These are phyloP conservation scores for Pherbina coryleti DNA, from an alignment of 2,888 invertebrate species.

Conservation along the genomic window DNA sequence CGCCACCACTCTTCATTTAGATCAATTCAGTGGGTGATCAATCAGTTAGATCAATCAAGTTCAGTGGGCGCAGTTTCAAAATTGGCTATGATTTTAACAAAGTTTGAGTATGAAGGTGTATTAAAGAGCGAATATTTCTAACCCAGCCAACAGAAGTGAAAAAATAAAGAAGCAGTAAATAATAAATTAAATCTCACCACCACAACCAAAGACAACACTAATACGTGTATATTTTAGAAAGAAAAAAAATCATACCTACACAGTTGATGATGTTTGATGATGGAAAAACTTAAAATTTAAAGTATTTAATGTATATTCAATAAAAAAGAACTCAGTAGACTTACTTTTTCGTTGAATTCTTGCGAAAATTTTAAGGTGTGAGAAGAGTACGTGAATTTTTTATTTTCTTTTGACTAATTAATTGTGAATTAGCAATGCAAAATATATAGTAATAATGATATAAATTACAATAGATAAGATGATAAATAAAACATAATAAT, in stretches of 20 bases:
- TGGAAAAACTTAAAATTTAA: background rate
- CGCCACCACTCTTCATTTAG: too few species aligned
- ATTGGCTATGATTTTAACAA: too few species aligned
- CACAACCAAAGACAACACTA: conserved; percentile 7
- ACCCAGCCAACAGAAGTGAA: background rate
- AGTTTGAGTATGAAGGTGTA: background rate
- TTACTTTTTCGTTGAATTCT: conserved; percentile 18
- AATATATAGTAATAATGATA: conserved; percentile 37
- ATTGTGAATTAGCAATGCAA: conserved; percentile 22
- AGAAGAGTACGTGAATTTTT: background rate
- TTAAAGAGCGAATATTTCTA: background rate
- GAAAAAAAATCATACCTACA: background rate
- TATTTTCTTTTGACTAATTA: background rate
- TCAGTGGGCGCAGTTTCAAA: too few species aligned
- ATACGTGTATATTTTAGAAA: background rate
- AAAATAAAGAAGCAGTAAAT: background rate
- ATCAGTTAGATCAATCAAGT: too few species aligned
- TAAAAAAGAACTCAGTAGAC: background rate
- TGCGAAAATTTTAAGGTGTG: background rate
- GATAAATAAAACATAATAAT: conserved; percentile 45
- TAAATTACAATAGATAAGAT: conserved; percentile 31
- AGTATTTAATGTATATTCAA: background rate
- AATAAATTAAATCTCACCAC: background rate
- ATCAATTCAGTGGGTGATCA: too few species aligned
- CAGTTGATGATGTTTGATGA: background rate